phyloP scores from a whole-genome alignment of 2,113 vertebrate genomes.

The Neogobius melanostomus region DNA sequence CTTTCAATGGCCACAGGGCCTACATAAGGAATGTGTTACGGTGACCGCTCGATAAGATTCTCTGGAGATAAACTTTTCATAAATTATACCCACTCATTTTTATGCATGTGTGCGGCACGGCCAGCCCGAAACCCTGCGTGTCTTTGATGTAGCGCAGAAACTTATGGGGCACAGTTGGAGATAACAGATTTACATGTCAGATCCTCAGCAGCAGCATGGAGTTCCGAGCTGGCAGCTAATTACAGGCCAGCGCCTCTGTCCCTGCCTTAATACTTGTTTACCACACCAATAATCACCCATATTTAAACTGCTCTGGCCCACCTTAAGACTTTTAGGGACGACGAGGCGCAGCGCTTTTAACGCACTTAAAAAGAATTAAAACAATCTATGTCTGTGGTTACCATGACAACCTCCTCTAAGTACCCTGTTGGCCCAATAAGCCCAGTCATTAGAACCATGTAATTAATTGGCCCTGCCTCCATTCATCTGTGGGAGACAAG shows the following conservation, averaged over 20 bases:
- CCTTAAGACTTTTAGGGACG: constrained; percentile 40
- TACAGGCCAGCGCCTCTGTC: constrained; percentile 42
- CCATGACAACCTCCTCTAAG: constrained; percentile 64
- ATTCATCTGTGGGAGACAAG: constrained; percentile 54
- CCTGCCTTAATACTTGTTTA: constrained; percentile 56
- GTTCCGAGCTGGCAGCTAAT: constrained; percentile 45
- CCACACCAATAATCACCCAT: constrained; percentile 54
- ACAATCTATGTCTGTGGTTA: constrained; percentile 55
- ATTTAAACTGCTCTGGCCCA: constrained; percentile 48
- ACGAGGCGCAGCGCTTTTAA: constrained; percentile 49
- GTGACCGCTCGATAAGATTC: constrained; percentile 42
- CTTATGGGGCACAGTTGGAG: constrained; percentile 40
- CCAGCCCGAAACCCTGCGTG: constrained; percentile 13
- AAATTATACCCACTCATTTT: constrained; percentile 38
- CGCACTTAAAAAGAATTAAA: constrained; percentile 39
- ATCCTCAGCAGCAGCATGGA: constrained; percentile 47
- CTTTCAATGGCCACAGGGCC: constrained; percentile 35
- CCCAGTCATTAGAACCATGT: constrained; percentile 72
- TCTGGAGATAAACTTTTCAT: constrained; percentile 28
- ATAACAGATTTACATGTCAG: constrained; percentile 55
- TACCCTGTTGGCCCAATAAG: constrained; percentile 58
- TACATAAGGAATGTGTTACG: constrained; percentile 46
- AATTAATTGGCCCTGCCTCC: constrained; percentile 76
- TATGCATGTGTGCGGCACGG: constrained; percentile 16
- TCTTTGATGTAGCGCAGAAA: constrained; percentile 53